Percentiles rank a stretch among this genome's conserved stretches.
phyloP scores from a whole-genome alignment of 2,888 invertebrate genomes.

The Drosophila mimetica region DNA sequence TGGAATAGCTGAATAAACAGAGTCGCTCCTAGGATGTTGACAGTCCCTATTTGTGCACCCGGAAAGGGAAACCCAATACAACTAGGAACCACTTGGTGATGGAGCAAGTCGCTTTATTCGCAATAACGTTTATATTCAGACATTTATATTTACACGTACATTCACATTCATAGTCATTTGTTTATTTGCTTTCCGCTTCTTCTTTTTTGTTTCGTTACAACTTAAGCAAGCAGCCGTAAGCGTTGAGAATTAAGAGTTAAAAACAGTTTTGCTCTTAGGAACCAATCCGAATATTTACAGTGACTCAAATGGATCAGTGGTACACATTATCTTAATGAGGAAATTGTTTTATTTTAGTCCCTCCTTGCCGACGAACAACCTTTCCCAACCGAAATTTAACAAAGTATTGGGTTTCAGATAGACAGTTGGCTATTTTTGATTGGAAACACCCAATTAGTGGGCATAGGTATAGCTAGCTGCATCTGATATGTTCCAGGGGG shows the following conservation, averaged over 20 bases:
- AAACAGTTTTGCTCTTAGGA: constrained; percentile 12
- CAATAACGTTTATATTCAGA: constrained; percentile 53
- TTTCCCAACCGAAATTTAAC: background rate
- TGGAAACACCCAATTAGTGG: constrained; percentile 16
- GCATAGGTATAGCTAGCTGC: background rate
- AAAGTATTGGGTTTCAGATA: constrained; percentile 4
- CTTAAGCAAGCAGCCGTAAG: constrained; percentile 41
- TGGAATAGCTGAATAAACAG: constrained; percentile 45
- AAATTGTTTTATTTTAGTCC: constrained; percentile 1
- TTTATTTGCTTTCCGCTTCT: constrained; percentile 9
- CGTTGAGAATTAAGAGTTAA: constrained; percentile 24
- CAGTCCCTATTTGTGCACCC: constrained; percentile 22
- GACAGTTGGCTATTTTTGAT: background rate
- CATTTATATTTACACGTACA: constrained; percentile 46
- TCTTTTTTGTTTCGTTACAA: constrained; percentile 23
- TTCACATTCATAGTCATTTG: constrained; percentile 22
- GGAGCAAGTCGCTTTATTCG: constrained; percentile 71
- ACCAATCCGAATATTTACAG: constrained; percentile 40
- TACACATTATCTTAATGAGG: background rate
- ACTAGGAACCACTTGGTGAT: constrained; percentile 21
- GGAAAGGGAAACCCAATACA: constrained; percentile 23
- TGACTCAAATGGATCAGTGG: constrained; percentile 16
- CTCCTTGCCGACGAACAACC: constrained; percentile 17
- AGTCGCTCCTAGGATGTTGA: constrained; percentile 17
- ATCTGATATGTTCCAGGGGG: constrained; percentile 24